A percentile compares a stretch with the other conserved stretches of the same genome.
phyloP scores from a whole-genome alignment of 2,113 vertebrate species.

The Lamprologus sp. region DNA sequence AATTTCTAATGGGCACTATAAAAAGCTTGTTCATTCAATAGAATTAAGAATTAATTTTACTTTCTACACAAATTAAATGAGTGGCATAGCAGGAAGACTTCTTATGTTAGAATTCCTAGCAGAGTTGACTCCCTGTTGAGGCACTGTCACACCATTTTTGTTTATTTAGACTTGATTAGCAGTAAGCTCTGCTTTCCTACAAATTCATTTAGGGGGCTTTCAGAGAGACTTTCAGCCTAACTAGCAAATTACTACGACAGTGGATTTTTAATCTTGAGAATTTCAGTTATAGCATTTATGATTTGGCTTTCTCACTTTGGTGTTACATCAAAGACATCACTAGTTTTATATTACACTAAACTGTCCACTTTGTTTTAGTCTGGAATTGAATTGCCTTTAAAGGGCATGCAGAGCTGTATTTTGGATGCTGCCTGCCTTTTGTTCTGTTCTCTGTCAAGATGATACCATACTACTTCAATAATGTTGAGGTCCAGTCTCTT shows the following conservation, averaged over 20 bases:
- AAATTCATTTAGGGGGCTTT: neutral
- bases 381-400: neutral
- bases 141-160: neutral
- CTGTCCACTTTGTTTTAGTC: neutral
- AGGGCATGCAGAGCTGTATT: neutral
- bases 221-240: neutral
- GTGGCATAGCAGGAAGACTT: neutral
- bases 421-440: neutral
- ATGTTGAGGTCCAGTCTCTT: neutral
- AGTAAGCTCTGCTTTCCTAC: neutral
- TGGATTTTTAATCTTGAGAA: neutral
- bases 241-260: neutral
- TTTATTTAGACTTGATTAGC: constrained; percentile 11
- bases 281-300: neutral
- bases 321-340: neutral
- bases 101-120: neutral
- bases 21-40: constrained; percentile 61
- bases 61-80: constrained; percentile 60
- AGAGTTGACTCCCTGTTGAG: neutral
- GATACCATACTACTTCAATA: neutral
- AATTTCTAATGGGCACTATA: constrained; percentile 12
- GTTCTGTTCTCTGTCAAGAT: neutral
- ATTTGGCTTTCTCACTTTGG: neutral
- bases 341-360: neutral
- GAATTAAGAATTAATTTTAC: constrained; percentile 53